Base-by-base conservation (phyloP, 2,797 vertebrate species). In the Psittacula echo region DNA sequence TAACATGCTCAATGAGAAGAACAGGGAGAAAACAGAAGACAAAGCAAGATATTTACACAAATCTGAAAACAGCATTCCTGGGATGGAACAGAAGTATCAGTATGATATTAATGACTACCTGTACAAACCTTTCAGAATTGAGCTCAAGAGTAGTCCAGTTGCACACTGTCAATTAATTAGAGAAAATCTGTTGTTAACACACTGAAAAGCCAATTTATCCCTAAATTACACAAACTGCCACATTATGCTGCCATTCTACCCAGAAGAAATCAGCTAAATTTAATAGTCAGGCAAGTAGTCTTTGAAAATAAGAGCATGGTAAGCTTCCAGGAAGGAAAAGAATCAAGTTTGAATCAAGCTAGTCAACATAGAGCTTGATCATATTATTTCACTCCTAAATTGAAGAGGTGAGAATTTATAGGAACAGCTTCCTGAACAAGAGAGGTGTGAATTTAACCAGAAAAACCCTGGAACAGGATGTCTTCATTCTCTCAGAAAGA, bases 161-260 rank as follows among this genome's bases (percentile, higher is more conserved):
- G 6, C 3, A 9, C 17, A 53, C 0, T 65, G 42, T 19, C 47
- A 83, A 70, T 48, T 65, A 26, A 58, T 58, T 22, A 71, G 7
- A 47, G 13, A 83, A 85, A 64, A 79, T n/a, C 11, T 47, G n/a
- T 34, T 50, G 13, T 45, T 89, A 76, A 72, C 34, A 73, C 2
- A 3, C 10, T 39, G 32, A 87, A 85, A 86, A 11, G 7, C 11
- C 79, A 14, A 41, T 61, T 62, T 87, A 6, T 17, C 85, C 27
- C 53, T 54, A 58, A 77, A 53, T 45, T 16, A 80, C 21, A 83
- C 1, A 3, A 80, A 70, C 7, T 54, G 16, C 3, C 30, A 42
- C 23, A 51, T 0, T 26, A 56, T 68, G 20, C 42, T 32, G 17
- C 0, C 0, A 75, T 50, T 75, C 48, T 64, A 44, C 22, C 11